These are phyloP conservation scores for Drosophila crucigera DNA, from an alignment of 2,888 invertebrate species.

Conservation along the genomic window DNA sequence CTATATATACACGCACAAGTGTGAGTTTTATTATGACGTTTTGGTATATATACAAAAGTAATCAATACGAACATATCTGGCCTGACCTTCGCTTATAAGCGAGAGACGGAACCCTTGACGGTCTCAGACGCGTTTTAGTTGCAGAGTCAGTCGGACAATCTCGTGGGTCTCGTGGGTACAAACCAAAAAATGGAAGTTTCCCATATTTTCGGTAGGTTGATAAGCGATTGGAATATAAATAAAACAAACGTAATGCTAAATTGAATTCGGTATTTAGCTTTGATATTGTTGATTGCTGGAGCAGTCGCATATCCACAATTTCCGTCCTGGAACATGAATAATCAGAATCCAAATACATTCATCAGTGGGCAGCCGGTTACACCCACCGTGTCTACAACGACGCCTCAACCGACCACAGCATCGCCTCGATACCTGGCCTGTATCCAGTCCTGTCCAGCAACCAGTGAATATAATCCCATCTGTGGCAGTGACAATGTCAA, in stretches of 20 bases:
- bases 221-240: not conserved
- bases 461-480: slow-evolving; percentile 84
- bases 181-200: slow-evolving; percentile 27
- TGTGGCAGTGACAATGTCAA: slow-evolving; percentile 82
- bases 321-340: not conserved
- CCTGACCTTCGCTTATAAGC: slow-evolving; percentile 50
- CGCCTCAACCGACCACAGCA: slow-evolving; percentile 50
- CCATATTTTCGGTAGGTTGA: slow-evolving; percentile 34
- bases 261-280: slow-evolving; percentile 2
- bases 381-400: slow-evolving; percentile 32
- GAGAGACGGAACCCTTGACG: slow-evolving; percentile 28
- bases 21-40: slow-evolving; percentile 26
- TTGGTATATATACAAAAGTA: slow-evolving; percentile 9
- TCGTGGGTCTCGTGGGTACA: slow-evolving; percentile 6
- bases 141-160: slow-evolving; percentile 29
- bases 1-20: slow-evolving; percentile 7
- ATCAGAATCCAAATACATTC: slow-evolving; percentile 23
- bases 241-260: not conserved
- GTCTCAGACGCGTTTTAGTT: slow-evolving; percentile 44
- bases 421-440: slow-evolving; percentile 76
- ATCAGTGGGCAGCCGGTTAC: slow-evolving; percentile 31
- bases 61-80: slow-evolving; percentile 39
- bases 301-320: slow-evolving; percentile 37
- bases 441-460: slow-evolving; percentile 72
- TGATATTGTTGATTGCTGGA: slow-evolving; percentile 23